These are phyloP conservation scores for Sicus ferrugineus DNA, from an alignment of 2,888 invertebrate genomes.

Conservation along the genomic window DNA sequence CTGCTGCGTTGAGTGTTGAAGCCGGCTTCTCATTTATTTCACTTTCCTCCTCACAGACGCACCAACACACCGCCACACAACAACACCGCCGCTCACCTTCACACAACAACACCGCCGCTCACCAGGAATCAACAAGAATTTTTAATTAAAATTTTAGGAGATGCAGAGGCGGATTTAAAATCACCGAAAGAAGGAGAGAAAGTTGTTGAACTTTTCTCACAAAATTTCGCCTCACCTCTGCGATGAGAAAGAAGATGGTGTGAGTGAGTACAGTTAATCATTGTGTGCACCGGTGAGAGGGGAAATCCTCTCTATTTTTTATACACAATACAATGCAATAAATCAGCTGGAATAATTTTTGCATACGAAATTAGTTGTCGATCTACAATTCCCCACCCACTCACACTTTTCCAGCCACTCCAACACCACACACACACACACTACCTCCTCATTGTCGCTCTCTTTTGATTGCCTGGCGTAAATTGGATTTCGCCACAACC, in stretches of 20 bases:
- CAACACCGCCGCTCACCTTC: no score
- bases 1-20: background rate
- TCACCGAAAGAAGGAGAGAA: background rate
- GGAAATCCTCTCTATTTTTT: no score
- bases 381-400: background rate
- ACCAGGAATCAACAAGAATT: no score
- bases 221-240: no score
- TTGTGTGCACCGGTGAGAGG: background rate
- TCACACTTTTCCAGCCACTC: background rate
- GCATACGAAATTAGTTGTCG: background rate
- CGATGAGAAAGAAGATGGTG: no score
- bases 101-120: no score
- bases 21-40: background rate
- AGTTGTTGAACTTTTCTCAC: background rate
- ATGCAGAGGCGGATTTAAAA: background rate
- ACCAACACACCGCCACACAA: background rate
- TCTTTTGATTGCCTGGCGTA: background rate
- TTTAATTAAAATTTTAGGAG: no score
- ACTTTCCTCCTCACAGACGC: no score
- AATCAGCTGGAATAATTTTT: no score
- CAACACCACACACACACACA: background rate
- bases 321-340: no score
- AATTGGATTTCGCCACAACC: conserved; percentile 15
- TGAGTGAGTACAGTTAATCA: background rate
- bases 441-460: background rate